Conservation (phyloP, 1,140 invertebrate genomes). For the Drosophila trapezifrons region DNA sequence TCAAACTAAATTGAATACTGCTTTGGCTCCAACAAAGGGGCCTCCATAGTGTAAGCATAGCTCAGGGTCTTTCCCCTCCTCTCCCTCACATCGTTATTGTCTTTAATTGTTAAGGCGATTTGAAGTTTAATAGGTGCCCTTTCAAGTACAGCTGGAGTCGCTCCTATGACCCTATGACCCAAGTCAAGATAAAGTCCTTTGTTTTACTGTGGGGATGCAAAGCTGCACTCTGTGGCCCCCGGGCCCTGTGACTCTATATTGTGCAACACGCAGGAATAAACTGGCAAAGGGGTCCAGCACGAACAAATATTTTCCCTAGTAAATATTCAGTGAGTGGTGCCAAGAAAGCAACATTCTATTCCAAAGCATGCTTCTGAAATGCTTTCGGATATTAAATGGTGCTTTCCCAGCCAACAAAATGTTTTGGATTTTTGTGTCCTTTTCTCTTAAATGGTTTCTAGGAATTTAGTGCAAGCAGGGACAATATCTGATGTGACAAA, state of each 20-base stretch:
- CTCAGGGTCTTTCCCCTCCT: no score
- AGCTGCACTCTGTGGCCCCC: slow-evolving; percentile 8
- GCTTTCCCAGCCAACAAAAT: not conserved
- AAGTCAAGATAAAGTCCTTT: slow-evolving; percentile 30
- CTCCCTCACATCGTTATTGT: slow-evolving; percentile 39
- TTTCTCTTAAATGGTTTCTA: not conserved
- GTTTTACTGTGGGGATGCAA: slow-evolving; percentile 30
- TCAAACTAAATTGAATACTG: slow-evolving; percentile 47
- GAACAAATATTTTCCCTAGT: slow-evolving; percentile 15
- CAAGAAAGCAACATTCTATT: slow-evolving; percentile 14
- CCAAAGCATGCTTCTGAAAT: not conserved
- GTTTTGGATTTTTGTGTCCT: not conserved
- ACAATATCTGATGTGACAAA: not conserved
- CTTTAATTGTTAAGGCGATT: slow-evolving; percentile 43
- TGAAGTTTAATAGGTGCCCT: slow-evolving; percentile 43
- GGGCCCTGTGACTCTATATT: slow-evolving; percentile 22
- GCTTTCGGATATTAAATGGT: slow-evolving; percentile 5
- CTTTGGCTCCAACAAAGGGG: slow-evolving; percentile 40
- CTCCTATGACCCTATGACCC: slow-evolving; percentile 4
- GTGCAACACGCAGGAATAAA: slow-evolving; percentile 10
- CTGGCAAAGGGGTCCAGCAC: not conserved
- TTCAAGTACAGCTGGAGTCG: slow-evolving; percentile 8
- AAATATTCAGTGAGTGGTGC: slow-evolving; percentile 16
- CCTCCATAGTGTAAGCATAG: slow-evolving; percentile 4
- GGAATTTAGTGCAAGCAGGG: not conserved